phyloP scores from a whole-genome alignment of 2,797 vertebrate genomes.

The Dipus sagitta region DNA sequence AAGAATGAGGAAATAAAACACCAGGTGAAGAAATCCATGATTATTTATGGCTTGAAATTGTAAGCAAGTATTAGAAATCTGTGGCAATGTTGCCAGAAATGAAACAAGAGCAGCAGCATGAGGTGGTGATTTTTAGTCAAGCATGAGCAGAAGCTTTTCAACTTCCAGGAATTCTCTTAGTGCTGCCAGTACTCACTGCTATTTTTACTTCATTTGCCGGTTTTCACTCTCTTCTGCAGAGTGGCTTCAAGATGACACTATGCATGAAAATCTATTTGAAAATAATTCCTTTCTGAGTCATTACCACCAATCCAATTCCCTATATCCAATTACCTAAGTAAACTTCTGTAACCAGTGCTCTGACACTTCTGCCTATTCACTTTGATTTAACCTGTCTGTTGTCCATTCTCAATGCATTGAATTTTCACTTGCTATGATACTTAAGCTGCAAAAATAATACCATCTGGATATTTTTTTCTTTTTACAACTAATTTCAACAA shows the following conservation, averaged over 20 bases:
- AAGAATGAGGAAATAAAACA: neutral
- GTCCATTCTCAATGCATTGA: neutral
- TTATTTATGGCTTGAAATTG: neutral
- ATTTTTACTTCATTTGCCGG: neutral
- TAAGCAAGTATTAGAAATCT: neutral
- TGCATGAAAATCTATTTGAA: conserved; percentile 21
- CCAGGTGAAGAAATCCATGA: neutral
- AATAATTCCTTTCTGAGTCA: conserved; percentile 43
- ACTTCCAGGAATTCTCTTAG: neutral
- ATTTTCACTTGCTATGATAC: conserved; percentile 10
- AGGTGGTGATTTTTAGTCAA: rapidly evolving
- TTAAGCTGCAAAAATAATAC: neutral
- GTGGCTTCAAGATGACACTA: neutral
- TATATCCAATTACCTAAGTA: conserved; percentile 7
- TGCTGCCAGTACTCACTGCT: neutral
- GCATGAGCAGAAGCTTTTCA: neutral
- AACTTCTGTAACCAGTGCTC: neutral
- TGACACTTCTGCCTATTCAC: conserved; percentile 18
- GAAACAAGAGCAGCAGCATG: neutral
- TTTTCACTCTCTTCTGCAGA: neutral
- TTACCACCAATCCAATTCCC: neutral
- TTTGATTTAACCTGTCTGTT: conserved; percentile 9
- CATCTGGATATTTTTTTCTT: neutral
- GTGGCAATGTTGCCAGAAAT: neutral
- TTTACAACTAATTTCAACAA: conserved; percentile 2